Evolutionary conservation across 2,113 vertebrate species (phyloP), one percentile per base, ranked within the genome.

Genomic region (Oncorhynchus tshawytscha): DNA sequence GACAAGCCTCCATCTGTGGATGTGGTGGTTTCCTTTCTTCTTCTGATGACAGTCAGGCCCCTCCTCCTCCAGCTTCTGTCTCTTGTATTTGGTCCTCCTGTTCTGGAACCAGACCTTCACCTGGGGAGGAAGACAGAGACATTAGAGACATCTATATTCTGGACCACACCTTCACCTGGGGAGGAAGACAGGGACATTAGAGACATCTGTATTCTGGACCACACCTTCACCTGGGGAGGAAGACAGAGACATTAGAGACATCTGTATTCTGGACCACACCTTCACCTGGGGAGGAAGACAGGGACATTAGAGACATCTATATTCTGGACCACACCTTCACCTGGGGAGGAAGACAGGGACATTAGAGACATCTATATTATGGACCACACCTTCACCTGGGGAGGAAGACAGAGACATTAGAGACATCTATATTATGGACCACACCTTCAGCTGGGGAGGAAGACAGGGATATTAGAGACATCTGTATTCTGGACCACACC

Each of bases 51-150:
- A 94, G 65, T 99, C 97, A 0, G 97, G 96, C 0, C 97, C 97
- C 74, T 99, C 97, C 83, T 99, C 97, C 81, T 99, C 97, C 93
- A 99, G 90, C 90, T 99, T 99, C 93, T 99, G 97, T 0, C 97
- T 91, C 92, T 99, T 99, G 92, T 99, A 97, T 84, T 99, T 99
- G 65, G 97, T 99, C 90, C 97, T 87, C 80, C 97, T 78, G 94
- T 99, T 99, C 90, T 99, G 97, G 91, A 99, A 99, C 97, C 97
- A 99, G 60, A 99, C 97, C 90, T 99, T 99, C 90, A 99, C 97
- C 97, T 99, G 92, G 25, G 3, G 45, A 57, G 31, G 31, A 34
- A 34, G 1, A 34, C 25, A 3, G 11, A 54, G 25, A 27, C 65
- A 54, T 70, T 27, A 20, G 29, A 31, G 12, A 18, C 1, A 7